Conservation (phyloP, 1,140 invertebrate genomes). For the Ceratosolen solmsi region DNA sequence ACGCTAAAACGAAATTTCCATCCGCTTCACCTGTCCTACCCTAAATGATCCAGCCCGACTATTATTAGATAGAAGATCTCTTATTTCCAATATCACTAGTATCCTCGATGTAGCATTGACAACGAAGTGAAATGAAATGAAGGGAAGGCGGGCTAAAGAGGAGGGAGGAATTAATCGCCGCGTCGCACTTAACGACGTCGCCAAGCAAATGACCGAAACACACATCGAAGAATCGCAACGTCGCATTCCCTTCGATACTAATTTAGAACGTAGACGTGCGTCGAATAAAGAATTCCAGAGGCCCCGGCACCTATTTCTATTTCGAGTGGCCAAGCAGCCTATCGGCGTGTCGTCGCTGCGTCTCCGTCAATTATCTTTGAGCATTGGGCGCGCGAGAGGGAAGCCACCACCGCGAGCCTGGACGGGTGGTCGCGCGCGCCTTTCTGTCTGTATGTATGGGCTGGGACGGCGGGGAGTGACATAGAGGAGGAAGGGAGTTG, state of each 20-base stretch:
- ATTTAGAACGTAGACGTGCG: slow-evolving; percentile 27
- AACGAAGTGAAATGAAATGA: too few species aligned
- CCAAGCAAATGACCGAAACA: slow-evolving; percentile 16
- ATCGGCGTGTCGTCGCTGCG: background rate
- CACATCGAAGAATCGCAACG: slow-evolving; percentile 27
- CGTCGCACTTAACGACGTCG: background rate
- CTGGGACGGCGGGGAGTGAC: background rate
- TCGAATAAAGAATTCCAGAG: slow-evolving; percentile 29
- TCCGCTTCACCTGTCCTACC: too few species aligned
- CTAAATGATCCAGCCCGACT: too few species aligned
- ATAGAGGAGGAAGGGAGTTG: background rate
- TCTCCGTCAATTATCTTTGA: background rate
- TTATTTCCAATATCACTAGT: too few species aligned
- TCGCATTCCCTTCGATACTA: slow-evolving; percentile 6
- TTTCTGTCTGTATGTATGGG: too few species aligned
- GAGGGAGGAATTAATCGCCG: background rate
- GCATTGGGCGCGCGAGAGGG: background rate
- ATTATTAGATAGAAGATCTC: too few species aligned
- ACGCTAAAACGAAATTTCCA: too few species aligned
- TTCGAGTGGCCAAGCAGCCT: slow-evolving; percentile 19
- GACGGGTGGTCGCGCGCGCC: too few species aligned
- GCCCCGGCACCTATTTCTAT: slow-evolving; percentile 14
- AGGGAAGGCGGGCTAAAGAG: background rate
- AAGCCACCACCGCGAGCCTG: too few species aligned
- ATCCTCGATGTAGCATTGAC: too few species aligned